Conservation (phyloP, 2,888 invertebrate genomes). For the Drosophila percnosoma region DNA sequence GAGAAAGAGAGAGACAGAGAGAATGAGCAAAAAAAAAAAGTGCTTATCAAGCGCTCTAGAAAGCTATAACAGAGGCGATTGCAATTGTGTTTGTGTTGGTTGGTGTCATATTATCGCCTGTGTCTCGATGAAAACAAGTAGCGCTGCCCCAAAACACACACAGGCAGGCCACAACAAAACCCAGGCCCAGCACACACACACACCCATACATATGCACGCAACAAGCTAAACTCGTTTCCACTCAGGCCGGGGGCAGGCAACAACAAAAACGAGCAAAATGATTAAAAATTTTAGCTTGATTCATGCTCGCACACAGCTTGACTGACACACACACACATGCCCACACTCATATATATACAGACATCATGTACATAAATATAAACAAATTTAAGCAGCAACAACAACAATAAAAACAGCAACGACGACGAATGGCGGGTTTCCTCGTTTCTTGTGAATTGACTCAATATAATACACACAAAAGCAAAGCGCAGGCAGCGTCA, state of each 20-base stretch:
- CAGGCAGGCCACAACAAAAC: constrained; percentile 31
- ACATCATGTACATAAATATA: constrained; percentile 37
- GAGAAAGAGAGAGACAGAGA: constrained; percentile 4
- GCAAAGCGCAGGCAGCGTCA: constrained; percentile 56
- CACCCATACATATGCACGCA: constrained; percentile 43
- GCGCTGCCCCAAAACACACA: constrained; percentile 48
- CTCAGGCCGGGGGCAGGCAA: constrained; percentile 29
- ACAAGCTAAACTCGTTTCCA: constrained; percentile 76
- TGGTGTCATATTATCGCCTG: constrained; percentile 62
- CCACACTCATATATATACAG: constrained; percentile 23
- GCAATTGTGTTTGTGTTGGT: constrained; percentile 52
- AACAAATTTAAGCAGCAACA: constrained; percentile 54
- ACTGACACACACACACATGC: constrained; percentile 18
- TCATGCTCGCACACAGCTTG: constrained; percentile 62
- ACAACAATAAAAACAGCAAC: constrained; percentile 40
- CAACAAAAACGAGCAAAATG: constrained; percentile 64
- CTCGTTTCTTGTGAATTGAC: constrained; percentile 83
- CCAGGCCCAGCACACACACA: constrained; percentile 23
- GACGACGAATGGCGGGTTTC: constrained; percentile 77
- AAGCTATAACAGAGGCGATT: constrained; percentile 38
- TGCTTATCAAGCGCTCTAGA: constrained; percentile 61
- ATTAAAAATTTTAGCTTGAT: constrained; percentile 75
- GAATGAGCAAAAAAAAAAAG: constrained; percentile 13
- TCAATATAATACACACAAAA: constrained; percentile 65
- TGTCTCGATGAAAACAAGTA: constrained; percentile 69